Conservation (phyloP, 64 coral and sea anemone species). For the Acropora tenuis region DNA sequence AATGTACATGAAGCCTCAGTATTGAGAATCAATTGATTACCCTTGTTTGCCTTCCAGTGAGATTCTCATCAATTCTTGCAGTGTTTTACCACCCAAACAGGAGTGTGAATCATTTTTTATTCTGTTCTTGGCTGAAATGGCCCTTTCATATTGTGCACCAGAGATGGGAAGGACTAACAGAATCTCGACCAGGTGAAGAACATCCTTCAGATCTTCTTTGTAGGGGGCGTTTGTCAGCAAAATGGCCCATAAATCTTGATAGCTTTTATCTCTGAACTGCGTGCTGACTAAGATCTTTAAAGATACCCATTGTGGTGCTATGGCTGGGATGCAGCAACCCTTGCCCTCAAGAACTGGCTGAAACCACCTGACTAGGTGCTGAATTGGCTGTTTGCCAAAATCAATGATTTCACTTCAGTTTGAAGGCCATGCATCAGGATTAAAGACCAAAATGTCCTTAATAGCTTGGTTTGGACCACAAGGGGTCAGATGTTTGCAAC, state of each 20-base stretch:
- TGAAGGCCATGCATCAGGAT: constrained; percentile 36
- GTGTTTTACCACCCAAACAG: too few relatives aligned
- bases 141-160: too few relatives aligned
- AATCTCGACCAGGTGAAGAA: too few relatives aligned
- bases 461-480: constrained; percentile 44
- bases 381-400: neutral
- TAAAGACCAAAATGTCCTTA: constrained; percentile 43
- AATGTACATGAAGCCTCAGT: neutral
- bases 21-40: neutral
- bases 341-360: neutral
- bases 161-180: too few relatives aligned
- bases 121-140: too few relatives aligned
- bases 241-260: neutral
- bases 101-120: too few relatives aligned
- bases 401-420: constrained; percentile 15
- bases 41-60: neutral
- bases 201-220: too few relatives aligned
- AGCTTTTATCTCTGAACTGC: constrained; percentile 24
- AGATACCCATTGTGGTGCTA: neutral
- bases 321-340: constrained; percentile 25
- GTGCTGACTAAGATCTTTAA: constrained; percentile 33
- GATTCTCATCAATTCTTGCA: too few relatives aligned
- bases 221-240: too few relatives aligned
- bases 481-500: constrained; percentile 23
- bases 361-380: constrained; percentile 31